These are phyloP conservation scores for Hipparchia sbordonii DNA, from an alignment of 2,888 invertebrate genomes.

Conservation along the genomic window DNA sequence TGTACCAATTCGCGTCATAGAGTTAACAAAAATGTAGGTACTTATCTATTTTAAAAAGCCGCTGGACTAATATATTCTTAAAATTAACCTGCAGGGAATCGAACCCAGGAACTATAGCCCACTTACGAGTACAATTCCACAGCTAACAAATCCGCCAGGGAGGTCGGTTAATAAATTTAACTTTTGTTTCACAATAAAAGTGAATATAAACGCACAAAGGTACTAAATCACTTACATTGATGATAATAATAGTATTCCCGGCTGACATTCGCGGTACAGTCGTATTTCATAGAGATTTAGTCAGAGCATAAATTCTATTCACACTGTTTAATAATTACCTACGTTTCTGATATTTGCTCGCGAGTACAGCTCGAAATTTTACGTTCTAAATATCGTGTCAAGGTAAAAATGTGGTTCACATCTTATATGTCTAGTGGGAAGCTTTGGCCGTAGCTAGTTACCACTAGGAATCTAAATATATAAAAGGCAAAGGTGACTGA, in stretches of 20 bases:
- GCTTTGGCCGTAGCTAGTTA: too few species aligned
- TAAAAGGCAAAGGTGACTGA: too few species aligned
- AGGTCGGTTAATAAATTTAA: conserved; percentile 19
- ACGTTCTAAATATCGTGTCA: not conserved
- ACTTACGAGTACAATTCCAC: not conserved
- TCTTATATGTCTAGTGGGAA: too few species aligned
- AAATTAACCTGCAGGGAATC: not conserved
- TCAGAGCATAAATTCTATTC: conserved; percentile 49
- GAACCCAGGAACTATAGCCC: not conserved
- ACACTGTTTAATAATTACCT: conserved; percentile 52
- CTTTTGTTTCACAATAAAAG: conserved; percentile 31
- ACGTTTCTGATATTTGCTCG: conserved; percentile 29
- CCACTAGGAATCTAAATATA: too few species aligned
- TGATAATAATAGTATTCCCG: conserved; percentile 51
- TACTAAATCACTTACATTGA: conserved; percentile 40
- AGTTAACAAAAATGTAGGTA: too few species aligned
- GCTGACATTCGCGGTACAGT: conserved; percentile 43
- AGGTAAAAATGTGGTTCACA: not conserved
- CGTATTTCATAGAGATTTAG: conserved; percentile 63
- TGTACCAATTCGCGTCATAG: too few species aligned
- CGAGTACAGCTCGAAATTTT: not conserved
- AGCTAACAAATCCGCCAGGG: not conserved
- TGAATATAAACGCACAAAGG: conserved; percentile 34
- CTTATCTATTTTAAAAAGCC: too few species aligned
- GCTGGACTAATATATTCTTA: too few species aligned